phyloP scores from a whole-genome alignment of 2,888 invertebrate genomes.

The Cancer borealis region DNA sequence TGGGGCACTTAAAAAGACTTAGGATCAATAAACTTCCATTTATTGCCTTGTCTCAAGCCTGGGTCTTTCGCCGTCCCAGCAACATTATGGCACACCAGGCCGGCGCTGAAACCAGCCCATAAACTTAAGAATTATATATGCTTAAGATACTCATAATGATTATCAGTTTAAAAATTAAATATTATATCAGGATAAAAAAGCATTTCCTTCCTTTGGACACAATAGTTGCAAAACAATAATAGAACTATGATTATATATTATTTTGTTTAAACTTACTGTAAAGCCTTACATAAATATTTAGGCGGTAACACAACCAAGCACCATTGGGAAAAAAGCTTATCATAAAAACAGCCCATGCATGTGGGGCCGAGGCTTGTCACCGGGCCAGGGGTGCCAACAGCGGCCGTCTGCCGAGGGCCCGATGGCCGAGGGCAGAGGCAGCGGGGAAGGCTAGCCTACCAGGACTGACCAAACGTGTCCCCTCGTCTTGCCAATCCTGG shows the following conservation, averaged over 20 bases:
- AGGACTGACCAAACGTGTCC: neutral
- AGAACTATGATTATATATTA: neutral
- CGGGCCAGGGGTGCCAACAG: constrained; percentile 52
- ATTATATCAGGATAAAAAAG: constrained; percentile 21
- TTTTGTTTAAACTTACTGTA: constrained; percentile 9
- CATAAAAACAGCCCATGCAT: constrained; percentile 15
- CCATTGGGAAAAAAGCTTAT: constrained; percentile 61
- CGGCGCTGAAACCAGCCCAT: neutral
- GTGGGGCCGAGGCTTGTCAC: constrained; percentile 40
- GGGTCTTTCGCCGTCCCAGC: constrained; percentile 46
- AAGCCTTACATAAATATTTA: constrained; percentile 25
- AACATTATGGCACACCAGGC: constrained; percentile 36
- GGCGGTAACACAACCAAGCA: constrained; percentile 71
- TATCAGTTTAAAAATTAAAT: constrained; percentile 53
- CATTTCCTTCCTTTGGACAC: neutral
- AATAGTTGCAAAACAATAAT: constrained; percentile 36
- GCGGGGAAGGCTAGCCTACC: neutral
- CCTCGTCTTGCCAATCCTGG: constrained; percentile 22
- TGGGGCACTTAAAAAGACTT: constrained; percentile 64
- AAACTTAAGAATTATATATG: constrained; percentile 16
- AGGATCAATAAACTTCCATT: constrained; percentile 74
- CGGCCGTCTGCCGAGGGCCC: constrained; percentile 63
- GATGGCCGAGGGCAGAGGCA: constrained; percentile 64
- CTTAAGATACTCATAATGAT: neutral
- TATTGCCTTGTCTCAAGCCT: constrained; percentile 75